These are phyloP conservation scores for Selene dorsalis DNA, from an alignment of 2,797 vertebrate genomes.

Conservation along the genomic window DNA sequence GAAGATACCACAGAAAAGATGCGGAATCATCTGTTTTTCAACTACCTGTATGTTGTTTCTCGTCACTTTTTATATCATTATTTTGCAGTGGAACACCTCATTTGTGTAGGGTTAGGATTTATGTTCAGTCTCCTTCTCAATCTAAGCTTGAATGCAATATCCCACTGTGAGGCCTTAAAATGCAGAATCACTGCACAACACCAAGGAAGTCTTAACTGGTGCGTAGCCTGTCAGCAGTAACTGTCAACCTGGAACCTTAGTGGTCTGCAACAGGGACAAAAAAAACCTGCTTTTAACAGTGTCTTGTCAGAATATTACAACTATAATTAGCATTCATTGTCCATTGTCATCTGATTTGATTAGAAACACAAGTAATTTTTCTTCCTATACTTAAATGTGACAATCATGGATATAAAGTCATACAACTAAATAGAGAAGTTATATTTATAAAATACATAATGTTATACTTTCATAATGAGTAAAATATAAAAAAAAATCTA, in stretches of 20 bases:
- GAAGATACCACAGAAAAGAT: constrained; percentile 40
- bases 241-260: constrained; percentile 48
- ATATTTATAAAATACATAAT: constrained; percentile 12
- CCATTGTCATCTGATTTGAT: constrained; percentile 8
- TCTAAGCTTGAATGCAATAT: constrained; percentile 43
- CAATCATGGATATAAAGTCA: constrained; percentile 10
- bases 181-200: constrained; percentile 49
- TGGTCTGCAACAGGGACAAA: constrained; percentile 8
- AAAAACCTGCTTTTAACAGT: constrained; percentile 22
- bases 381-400: neutral
- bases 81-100: constrained; percentile 59
- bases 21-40: constrained; percentile 24
- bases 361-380: neutral
- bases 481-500: neutral
- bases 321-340: constrained; percentile 10
- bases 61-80: constrained; percentile 48
- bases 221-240: constrained; percentile 15
- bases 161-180: constrained; percentile 69
- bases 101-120: constrained; percentile 31
- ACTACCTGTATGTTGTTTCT: constrained; percentile 30
- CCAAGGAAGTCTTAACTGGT: constrained; percentile 61
- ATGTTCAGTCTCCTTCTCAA: constrained; percentile 25
- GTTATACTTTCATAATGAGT: neutral
- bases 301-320: constrained; percentile 6
- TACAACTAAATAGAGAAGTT: neutral